phyloP scores from a whole-genome alignment of 2,888 invertebrate species.

The Agrotis ipsilon region DNA sequence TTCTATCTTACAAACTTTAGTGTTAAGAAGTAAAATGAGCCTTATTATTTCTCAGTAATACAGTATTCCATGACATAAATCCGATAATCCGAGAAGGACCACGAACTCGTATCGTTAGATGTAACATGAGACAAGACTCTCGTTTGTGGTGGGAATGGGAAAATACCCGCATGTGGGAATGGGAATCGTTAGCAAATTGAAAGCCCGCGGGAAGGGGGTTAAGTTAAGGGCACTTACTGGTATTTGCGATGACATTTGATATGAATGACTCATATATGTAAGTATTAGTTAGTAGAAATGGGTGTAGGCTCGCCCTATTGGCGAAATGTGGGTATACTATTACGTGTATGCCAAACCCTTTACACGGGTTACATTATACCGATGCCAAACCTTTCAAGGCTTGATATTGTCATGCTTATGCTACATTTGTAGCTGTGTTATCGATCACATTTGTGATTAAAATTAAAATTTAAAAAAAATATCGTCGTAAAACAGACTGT shows the following conservation, averaged over 20 bases:
- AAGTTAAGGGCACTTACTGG: constrained; percentile 15
- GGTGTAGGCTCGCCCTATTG: too few species aligned
- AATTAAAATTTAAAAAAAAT: too few species aligned
- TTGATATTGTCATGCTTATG: too few species aligned
- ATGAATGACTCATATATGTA: not conserved
- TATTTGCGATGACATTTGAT: constrained; percentile 10
- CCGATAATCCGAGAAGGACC: constrained; percentile 21
- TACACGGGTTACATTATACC: too few species aligned
- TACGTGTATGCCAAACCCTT: too few species aligned
- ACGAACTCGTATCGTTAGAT: constrained; percentile 28
- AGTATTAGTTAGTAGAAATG: not conserved
- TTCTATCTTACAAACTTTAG: too few species aligned
- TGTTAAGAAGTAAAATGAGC: too few species aligned
- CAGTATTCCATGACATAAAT: constrained; percentile 10
- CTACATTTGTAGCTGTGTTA: too few species aligned
- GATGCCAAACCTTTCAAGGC: too few species aligned
- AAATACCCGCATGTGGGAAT: constrained; percentile 21
- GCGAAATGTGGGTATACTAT: too few species aligned
- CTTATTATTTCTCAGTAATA: not conserved
- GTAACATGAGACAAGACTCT: constrained; percentile 38
- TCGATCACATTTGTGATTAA: too few species aligned
- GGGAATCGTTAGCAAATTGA: constrained; percentile 40
- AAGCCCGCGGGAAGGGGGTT: constrained; percentile 1
- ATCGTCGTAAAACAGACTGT: too few species aligned
- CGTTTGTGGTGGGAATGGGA: constrained; percentile 36